Conservation (phyloP, 2,888 invertebrate species). For the Melanotus villosus region DNA sequence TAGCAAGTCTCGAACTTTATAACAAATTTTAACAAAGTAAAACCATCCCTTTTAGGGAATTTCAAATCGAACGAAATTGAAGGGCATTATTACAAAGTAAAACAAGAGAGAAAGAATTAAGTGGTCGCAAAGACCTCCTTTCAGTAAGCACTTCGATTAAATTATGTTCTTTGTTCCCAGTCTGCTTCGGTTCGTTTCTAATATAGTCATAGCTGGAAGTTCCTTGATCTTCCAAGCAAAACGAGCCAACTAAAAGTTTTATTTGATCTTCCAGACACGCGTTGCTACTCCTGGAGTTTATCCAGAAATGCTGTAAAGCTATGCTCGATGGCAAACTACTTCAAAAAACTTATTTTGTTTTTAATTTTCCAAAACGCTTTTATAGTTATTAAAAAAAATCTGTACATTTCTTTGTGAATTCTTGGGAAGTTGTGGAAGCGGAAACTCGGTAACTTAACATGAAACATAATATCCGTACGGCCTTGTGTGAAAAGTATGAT, state of each 20-base stretch:
- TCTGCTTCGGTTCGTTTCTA: constrained; percentile 3
- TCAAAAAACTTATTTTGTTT: too few species aligned
- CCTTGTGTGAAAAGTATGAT: too few species aligned
- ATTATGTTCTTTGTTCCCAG: constrained; percentile 7
- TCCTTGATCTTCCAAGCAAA: constrained; percentile 16
- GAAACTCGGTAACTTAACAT: background rate
- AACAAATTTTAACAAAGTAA: too few species aligned
- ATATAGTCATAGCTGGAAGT: constrained; percentile 5
- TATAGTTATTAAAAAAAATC: too few species aligned
- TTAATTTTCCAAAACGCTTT: too few species aligned
- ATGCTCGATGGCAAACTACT: too few species aligned
- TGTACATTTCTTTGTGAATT: too few species aligned
- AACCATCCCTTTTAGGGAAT: too few species aligned
- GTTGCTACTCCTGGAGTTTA: constrained; percentile 4
- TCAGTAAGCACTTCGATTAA: background rate
- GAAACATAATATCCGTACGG: too few species aligned
- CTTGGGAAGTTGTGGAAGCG: background rate
- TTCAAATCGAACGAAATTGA: too few species aligned
- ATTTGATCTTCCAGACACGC: constrained; percentile 18
- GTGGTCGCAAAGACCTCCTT: background rate
- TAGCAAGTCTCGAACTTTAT: too few species aligned
- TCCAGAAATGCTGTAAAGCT: constrained; percentile 1
- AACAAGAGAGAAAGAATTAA: background rate
- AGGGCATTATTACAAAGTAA: background rate
- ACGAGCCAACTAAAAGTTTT: constrained; percentile 13